Base-by-base conservation (phyloP, 2,888 invertebrate species). In the Thysanoteuthis rhombus region DNA sequence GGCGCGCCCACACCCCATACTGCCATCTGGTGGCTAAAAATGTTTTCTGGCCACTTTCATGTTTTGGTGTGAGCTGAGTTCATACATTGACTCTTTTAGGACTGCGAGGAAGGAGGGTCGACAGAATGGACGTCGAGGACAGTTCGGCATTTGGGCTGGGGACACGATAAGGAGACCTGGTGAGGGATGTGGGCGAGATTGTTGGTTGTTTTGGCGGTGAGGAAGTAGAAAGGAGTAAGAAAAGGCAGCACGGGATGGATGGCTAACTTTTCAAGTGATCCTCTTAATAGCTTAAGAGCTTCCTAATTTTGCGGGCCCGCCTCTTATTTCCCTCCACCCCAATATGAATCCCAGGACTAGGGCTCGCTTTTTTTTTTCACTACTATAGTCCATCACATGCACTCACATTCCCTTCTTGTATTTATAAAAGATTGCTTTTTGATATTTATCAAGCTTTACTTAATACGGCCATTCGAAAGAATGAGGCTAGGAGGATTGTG, bases 11-110 rank as follows among this genome's bases (percentile, higher is more conserved):
- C n/a, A 8, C 75, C 75, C 58, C 75, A n/a, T 3, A 75, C 75
- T n/a, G 75, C 75, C 75, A 75, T 75, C 75, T 75, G 75, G 75
- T 75, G 75, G 75, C 75, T 75, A 75, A 75, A 75, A 75, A 75
- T 75, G 75, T 75, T 75, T 75, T 75, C 75, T 75, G 75, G 75
- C 75, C 75, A n/a, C 75, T 75, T 75, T 75, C 75, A 75, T 75
- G 75, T 75, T 75, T 75, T 75, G 75, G 75, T n/a, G 75, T n/a
- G 75, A 75, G 75, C 75, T 3, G n/a, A 75, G n/a, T 75, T 58
- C 58, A 32, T 58, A 25, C 32, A 32, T 32, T 58, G 32, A 6
- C 32, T 58, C 58, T 58, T n/a, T 75, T n/a, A n/a, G n/a, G n/a
- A 12, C n/a, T n/a, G 75, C 36, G n/a, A 75, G 3, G n/a, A n/a